Evolutionary conservation across 2,888 invertebrate species (phyloP).

Genomic region (Acanthacorydalis orientalis): DNA sequence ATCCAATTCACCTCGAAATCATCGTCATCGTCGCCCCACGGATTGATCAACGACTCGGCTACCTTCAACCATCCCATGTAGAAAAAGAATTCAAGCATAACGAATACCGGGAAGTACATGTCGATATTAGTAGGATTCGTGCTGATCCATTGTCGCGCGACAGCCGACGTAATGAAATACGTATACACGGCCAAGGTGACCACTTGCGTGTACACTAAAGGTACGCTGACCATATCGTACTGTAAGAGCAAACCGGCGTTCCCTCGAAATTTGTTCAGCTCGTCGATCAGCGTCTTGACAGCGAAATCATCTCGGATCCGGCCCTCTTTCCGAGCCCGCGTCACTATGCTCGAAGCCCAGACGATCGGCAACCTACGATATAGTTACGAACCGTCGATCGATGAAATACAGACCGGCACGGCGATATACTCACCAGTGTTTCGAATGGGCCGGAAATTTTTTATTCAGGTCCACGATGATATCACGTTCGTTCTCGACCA

Average conservation of each 20-base stretch:
- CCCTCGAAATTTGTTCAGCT: slow-evolving; percentile 69
- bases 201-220: slow-evolving; percentile 72
- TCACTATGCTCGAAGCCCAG: slow-evolving; percentile 82
- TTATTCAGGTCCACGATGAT: slow-evolving; percentile 63
- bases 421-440: slow-evolving; percentile 50
- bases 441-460: slow-evolving; percentile 70
- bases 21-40: slow-evolving; percentile 83
- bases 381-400: slow-evolving; percentile 1
- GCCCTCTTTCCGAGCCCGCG: slow-evolving; percentile 77
- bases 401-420: slow-evolving; percentile 7
- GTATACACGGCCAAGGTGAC: slow-evolving; percentile 87
- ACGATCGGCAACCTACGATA: slow-evolving; percentile 57
- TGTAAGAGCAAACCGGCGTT: slow-evolving; percentile 59
- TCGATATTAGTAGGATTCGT: slow-evolving; percentile 50
- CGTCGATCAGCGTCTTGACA: slow-evolving; percentile 78
- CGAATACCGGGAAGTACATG: slow-evolving; percentile 80
- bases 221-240: slow-evolving; percentile 65
- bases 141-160: slow-evolving; percentile 79
- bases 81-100: slow-evolving; percentile 73
- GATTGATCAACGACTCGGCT: slow-evolving; percentile 80
- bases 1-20: slow-evolving; percentile 90
- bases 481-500: slow-evolving; percentile 63
- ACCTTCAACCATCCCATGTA: slow-evolving; percentile 87
- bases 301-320: slow-evolving; percentile 82
- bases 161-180: slow-evolving; percentile 73